A percentile compares a stretch with the other conserved stretches of the same genome.
phyloP scores from a whole-genome alignment of 2,113 vertebrate genomes.

The Nestor notabilis region DNA sequence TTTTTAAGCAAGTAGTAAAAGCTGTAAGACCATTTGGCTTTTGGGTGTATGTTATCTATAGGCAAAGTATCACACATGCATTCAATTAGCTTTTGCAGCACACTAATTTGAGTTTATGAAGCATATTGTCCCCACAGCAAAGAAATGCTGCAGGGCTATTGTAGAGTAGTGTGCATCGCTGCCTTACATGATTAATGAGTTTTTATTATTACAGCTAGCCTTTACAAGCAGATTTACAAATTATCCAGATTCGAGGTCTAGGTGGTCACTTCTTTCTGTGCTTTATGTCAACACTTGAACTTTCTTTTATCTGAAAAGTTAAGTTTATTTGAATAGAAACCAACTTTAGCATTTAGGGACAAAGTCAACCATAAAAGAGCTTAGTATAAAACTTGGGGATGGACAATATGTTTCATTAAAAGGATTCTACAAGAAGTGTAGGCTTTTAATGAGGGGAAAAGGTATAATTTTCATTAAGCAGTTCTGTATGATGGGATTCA shows the following conservation, averaged over 20 bases:
- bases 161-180: background rate
- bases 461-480: background rate
- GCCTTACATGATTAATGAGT: background rate
- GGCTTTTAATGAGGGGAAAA: background rate
- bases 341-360: background rate
- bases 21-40: slow-evolving; percentile 28
- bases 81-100: slow-evolving; percentile 40
- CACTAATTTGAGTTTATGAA: slow-evolving; percentile 59
- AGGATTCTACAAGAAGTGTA: background rate
- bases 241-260: background rate
- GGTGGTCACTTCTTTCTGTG: background rate
- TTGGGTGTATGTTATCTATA: background rate
- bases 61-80: background rate
- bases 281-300: background rate
- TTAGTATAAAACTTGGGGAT: background rate
- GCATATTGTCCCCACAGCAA: slow-evolving; percentile 27
- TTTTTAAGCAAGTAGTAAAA: slow-evolving; percentile 19
- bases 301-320: background rate
- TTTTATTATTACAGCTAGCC: background rate
- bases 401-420: background rate
- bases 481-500: background rate
- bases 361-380: background rate
- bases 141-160: slow-evolving; percentile 28
- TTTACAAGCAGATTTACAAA: background rate
- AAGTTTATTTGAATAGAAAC: background rate